phyloP scores from a whole-genome alignment of 2,113 vertebrate genomes.

The Pterocles gutturalis region DNA sequence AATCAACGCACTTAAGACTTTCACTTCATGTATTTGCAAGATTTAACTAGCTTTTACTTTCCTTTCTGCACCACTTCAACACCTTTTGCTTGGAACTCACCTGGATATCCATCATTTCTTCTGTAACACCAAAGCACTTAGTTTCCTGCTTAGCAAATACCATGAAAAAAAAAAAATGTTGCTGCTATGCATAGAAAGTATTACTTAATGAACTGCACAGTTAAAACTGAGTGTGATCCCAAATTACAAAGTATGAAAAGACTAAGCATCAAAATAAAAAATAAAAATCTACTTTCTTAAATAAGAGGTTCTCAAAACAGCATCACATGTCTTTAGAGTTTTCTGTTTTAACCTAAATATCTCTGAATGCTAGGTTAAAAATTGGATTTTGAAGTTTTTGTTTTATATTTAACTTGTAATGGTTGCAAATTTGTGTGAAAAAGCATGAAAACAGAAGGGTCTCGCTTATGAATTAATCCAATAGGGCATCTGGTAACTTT shows the following conservation, averaged over 20 bases:
- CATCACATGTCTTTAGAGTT: background rate
- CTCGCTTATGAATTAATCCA: constrained; percentile 28
- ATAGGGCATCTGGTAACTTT: background rate
- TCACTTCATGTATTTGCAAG: background rate
- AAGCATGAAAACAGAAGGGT: constrained; percentile 16
- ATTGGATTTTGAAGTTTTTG: background rate
- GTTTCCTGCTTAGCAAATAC: background rate
- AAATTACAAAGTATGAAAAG: background rate
- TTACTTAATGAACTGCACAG: background rate
- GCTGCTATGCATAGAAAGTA: background rate
- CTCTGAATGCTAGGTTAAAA: background rate
- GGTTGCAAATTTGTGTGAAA: background rate
- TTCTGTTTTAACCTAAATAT: constrained; percentile 1
- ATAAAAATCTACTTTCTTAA: background rate
- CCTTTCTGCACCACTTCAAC: background rate
- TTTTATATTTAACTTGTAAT: background rate
- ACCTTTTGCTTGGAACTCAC: background rate
- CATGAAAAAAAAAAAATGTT: background rate
- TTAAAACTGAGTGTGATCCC: background rate
- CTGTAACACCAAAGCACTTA: background rate
- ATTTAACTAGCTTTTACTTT: background rate
- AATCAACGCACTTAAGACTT: background rate
- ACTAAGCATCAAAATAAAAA: background rate
- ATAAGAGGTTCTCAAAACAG: background rate
- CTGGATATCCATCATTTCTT: background rate